These are phyloP conservation scores for Morbakka virulenta DNA, from an alignment of 30 jellyfish, hydroid and myxozoan species.

Conservation along the genomic window DNA sequence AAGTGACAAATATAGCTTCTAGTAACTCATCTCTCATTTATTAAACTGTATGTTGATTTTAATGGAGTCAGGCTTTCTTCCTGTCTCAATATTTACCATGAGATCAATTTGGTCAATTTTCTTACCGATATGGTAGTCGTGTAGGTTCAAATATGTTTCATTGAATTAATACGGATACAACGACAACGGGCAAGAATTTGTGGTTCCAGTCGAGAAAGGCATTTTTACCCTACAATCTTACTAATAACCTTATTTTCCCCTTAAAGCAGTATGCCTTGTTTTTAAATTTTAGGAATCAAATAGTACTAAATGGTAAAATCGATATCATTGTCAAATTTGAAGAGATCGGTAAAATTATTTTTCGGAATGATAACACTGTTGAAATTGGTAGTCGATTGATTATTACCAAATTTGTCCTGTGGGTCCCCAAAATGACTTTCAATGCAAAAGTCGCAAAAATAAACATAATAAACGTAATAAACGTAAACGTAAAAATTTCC, in stretches of 20 bases:
- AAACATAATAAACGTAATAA: not conserved
- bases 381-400: not conserved
- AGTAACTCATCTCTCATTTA: conserved; percentile 1
- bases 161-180: conserved; percentile 3
- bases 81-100: conserved; percentile 8
- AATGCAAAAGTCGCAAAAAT: not conserved
- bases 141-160: conserved; percentile 19
- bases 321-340: not conserved
- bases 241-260: not conserved
- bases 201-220: conserved; percentile 32
- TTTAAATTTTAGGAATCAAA: not conserved
- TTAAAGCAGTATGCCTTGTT: conserved; percentile 6
- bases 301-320: conserved; percentile 15
- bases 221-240: conserved; percentile 2
- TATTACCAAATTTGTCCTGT: no score
- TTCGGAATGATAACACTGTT: not conserved
- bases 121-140: conserved; percentile 4
- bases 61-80: conserved; percentile 3
- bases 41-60: conserved; percentile 10
- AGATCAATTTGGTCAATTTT: conserved; percentile 2
- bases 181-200: no score
- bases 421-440: no score
- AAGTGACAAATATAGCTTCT: not conserved
- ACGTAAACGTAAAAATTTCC: not conserved
- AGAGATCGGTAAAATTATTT: not conserved